Evolutionary conservation across 2,888 invertebrate species (phyloP), one percentile per base, ranked within the genome.

Genomic region (Notodonta ziczac): DNA sequence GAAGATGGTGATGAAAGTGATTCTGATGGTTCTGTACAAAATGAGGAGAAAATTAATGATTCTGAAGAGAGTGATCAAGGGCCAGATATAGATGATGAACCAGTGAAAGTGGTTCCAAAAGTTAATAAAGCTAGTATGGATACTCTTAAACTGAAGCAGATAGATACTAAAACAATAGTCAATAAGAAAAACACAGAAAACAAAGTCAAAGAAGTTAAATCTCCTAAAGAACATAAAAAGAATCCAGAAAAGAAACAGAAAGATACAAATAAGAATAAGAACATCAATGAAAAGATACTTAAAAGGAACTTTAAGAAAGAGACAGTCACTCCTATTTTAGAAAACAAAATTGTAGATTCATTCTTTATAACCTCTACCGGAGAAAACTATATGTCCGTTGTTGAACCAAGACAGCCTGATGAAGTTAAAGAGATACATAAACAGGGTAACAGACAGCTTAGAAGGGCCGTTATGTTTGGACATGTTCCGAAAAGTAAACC

Each of bases 391-490:
- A 84, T 93, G 83, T 89, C 94, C 24, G 70, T 94, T 12, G 90
- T 87, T 32, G 91, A 93, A 63, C 90, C 91, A 0, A 86, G 92
- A 62, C 83, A 81, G 60, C 91, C 93, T 0, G 94, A 94, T 80
- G 92, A 93, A 76, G 66, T 93, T 0, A 93, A 91, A 82, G 91
- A 89, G 50, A 80, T 84, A 10, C 91, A 91, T 72, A 87, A 78
- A 68, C 81, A 89, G 74, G 92, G 92, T 0, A 94, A 94, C 57
- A 88, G 94, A 56, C 83, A 86, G 68, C 76, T 88, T 57, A 87
- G 94, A 72, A 86, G 94, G 77, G 93, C 94, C 5, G 87, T 79
- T 0, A 89, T 90, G 89, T 94, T 94, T 81, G 94, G 94, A 0
- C 85, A 88, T 78, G 87, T 81, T 2, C 87, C 86, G 12, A 90